These are phyloP conservation scores for Bucco capensis DNA, from an alignment of 2,113 vertebrate genomes.

Conservation along the genomic window DNA sequence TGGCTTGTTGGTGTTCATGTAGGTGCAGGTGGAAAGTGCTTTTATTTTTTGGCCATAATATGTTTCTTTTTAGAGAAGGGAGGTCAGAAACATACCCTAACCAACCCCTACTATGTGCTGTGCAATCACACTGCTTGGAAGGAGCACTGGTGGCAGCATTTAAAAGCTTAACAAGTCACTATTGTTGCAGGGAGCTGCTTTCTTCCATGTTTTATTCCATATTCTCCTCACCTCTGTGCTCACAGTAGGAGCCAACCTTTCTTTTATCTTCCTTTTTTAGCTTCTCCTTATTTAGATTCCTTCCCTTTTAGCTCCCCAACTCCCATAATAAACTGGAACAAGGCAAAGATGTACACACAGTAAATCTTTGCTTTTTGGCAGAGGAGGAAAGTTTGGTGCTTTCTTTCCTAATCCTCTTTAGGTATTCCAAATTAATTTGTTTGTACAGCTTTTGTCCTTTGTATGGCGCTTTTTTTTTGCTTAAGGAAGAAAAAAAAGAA, in stretches of 20 bases:
- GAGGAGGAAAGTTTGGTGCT: conserved; percentile 35
- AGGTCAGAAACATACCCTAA: background rate
- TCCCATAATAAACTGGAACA: conserved; percentile 31
- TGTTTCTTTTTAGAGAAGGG: background rate
- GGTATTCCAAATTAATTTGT: conserved; percentile 50
- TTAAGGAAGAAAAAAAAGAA: background rate
- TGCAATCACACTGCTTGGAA: conserved; percentile 30
- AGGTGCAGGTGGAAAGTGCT: conserved; percentile 23
- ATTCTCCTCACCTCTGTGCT: conserved; percentile 30
- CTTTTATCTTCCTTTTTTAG: background rate
- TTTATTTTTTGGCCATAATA: conserved; percentile 11
- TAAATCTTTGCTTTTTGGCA: background rate
- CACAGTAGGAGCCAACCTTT: background rate
- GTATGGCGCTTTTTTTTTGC: background rate
- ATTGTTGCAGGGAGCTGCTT: conserved; percentile 12
- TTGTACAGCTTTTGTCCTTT: conserved; percentile 44
- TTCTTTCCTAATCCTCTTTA: conserved; percentile 52
- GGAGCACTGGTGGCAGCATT: background rate
- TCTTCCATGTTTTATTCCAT: conserved; percentile 20
- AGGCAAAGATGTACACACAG: background rate
- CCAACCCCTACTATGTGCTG: background rate
- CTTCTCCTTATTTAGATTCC: conserved; percentile 47
- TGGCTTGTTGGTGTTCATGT: conserved; percentile 51
- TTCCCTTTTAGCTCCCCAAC: conserved; percentile 43
- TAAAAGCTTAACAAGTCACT: conserved; percentile 39